Evolutionary conservation across 2,113 vertebrate genomes (phyloP).

Genomic region (Pholis gunnellus): DNA sequence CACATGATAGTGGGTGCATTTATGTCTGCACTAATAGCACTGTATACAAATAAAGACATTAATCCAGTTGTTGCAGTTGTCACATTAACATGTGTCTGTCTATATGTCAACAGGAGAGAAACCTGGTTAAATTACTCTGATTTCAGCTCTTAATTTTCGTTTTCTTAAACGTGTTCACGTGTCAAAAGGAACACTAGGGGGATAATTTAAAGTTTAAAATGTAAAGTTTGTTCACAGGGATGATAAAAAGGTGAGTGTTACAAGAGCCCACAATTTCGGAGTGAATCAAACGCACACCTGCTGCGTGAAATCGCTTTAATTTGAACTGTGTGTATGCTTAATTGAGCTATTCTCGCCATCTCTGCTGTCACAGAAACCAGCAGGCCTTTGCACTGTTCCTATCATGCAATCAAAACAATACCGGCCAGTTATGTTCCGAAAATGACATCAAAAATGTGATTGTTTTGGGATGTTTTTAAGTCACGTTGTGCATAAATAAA

Average conservation of each 20-base stretch:
- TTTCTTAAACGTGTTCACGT: slow-evolving; percentile 1
- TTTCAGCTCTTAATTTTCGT: not conserved
- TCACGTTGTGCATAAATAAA: not conserved
- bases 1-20: not conserved
- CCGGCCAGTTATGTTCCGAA: not conserved
- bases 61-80: slow-evolving; percentile 14
- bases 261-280: slow-evolving; percentile 4
- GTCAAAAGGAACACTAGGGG: not conserved
- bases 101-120: slow-evolving; percentile 10
- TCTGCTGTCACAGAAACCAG: slow-evolving; percentile 47
- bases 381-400: slow-evolving; percentile 15
- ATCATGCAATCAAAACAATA: slow-evolving; percentile 28
- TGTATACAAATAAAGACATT: slow-evolving; percentile 24
- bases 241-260: slow-evolving; percentile 7
- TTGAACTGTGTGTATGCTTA: slow-evolving; percentile 39
- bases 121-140: not conserved
- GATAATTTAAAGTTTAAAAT: not conserved
- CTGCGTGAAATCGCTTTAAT: slow-evolving; percentile 42
- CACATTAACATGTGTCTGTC: not conserved
- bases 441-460: not conserved
- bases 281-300: slow-evolving; percentile 39
- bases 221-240: slow-evolving; percentile 13
- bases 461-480: not conserved
- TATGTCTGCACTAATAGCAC: slow-evolving; percentile 16
- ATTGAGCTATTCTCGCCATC: slow-evolving; percentile 34